Evolutionary conservation across 2,888 invertebrate species (phyloP).

Genomic region (Tachina lurida): DNA sequence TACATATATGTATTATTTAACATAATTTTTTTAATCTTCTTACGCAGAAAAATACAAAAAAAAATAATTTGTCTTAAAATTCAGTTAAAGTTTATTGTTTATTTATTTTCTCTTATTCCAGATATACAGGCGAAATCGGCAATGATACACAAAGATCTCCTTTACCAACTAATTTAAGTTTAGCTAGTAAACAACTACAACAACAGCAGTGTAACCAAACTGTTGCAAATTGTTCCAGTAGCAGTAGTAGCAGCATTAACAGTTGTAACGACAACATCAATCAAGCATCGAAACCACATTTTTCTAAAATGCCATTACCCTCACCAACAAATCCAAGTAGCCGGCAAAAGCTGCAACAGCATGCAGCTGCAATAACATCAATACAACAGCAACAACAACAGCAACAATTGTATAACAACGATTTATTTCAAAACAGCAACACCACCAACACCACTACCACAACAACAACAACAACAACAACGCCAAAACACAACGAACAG

Average conservation of each 20-base stretch:
- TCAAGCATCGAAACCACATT: conserved; percentile 63
- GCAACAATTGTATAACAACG: conserved; percentile 72
- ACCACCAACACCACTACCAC: conserved; percentile 71
- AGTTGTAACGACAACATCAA: conserved; percentile 46
- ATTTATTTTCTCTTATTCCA: conserved; percentile 65
- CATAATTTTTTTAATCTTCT: background rate
- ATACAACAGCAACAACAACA: conserved; percentile 56
- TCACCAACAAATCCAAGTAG: conserved; percentile 72
- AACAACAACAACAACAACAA: conserved; percentile 64
- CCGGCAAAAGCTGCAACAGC: conserved; percentile 67
- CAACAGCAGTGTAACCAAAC: conserved; percentile 59
- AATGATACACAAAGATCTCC: conserved; percentile 83
- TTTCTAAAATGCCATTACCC: conserved; percentile 75
- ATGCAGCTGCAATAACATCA: conserved; percentile 67
- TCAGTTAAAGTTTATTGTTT: background rate
- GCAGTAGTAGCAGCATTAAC: conserved; percentile 60
- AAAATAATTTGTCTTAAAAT: background rate
- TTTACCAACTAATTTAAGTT: conserved; percentile 82
- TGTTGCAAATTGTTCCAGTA: conserved; percentile 50
- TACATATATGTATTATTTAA: background rate
- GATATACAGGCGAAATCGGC: conserved; percentile 83
- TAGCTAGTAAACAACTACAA: conserved; percentile 79
- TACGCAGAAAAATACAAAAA: background rate
- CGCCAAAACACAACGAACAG: conserved; percentile 73
- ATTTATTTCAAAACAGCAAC: conserved; percentile 66